Percentiles rank a stretch among this genome's conserved stretches.
Conservation (phyloP, 2,888 invertebrate species). For the Coleophora deauratella region DNA sequence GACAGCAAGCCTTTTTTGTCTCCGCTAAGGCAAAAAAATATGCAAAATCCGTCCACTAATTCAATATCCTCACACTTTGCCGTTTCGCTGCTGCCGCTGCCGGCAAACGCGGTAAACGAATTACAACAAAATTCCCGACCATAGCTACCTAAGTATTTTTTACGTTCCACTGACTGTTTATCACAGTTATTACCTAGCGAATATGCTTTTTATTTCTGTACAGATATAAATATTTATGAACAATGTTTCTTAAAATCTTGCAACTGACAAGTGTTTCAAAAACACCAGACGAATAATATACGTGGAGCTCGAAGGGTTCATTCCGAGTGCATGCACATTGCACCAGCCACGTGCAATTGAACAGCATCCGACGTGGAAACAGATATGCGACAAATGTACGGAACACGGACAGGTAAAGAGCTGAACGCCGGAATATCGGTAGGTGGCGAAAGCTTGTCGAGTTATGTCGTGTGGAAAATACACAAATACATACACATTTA, state of each 20-base stretch:
- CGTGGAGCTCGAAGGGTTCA: too few relatives aligned
- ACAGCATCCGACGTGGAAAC: constrained; percentile 59
- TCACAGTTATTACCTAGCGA: too few relatives aligned
- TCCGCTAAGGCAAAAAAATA: constrained; percentile 33
- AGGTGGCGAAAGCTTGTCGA: constrained; percentile 11
- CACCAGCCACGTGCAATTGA: constrained; percentile 54
- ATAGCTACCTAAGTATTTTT: constrained; percentile 1
- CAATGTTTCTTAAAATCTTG: too few relatives aligned
- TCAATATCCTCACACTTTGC: constrained; percentile 48
- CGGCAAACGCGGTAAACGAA: constrained; percentile 6
- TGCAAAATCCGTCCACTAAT: constrained; percentile 54
- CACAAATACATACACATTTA: background rate
- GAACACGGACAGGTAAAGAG: constrained; percentile 10
- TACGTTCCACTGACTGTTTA: background rate
- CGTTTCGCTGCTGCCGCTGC: constrained; percentile 20
- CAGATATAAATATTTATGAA: too few relatives aligned
- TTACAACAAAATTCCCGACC: constrained; percentile 17
- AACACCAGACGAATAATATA: too few relatives aligned
- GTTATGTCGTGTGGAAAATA: constrained; percentile 4
- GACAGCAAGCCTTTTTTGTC: constrained; percentile 51
- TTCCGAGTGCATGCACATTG: background rate
- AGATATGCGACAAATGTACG: constrained; percentile 46
- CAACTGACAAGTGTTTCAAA: too few relatives aligned
- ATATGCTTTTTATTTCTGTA: too few relatives aligned
- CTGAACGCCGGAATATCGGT: constrained; percentile 15